These are phyloP conservation scores for Pogona vitticeps DNA, from an alignment of 2,113 vertebrate genomes.

Conservation along the genomic window DNA sequence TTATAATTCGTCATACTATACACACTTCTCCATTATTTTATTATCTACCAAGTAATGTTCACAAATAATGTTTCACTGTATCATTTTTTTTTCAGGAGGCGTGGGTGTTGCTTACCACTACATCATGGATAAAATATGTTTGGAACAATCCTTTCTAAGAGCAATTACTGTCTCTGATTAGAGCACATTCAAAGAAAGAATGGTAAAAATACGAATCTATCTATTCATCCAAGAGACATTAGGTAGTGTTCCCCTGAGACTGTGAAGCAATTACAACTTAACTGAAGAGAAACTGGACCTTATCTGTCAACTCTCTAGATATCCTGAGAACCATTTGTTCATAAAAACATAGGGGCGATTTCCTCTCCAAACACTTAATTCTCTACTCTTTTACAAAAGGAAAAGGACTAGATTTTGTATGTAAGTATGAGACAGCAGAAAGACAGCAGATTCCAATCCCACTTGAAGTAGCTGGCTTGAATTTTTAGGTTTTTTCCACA, in stretches of 20 bases:
- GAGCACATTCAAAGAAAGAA: background rate
- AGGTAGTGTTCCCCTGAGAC: conserved; percentile 7
- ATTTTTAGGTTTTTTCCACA: conserved; percentile 22
- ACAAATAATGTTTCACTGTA: background rate
- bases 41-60: background rate
- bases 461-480: background rate
- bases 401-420: background rate
- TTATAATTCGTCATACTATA: background rate
- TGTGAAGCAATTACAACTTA: background rate
- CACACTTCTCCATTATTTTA: background rate
- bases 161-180: conserved; percentile 28
- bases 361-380: background rate
- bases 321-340: conserved; percentile 42
- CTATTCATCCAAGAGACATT: background rate
- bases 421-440: conserved; percentile 22
- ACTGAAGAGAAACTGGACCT: conserved; percentile 34
- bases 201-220: accelerated
- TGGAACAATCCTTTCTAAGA: conserved; percentile 37
- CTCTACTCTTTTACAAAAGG: conserved; percentile 36
- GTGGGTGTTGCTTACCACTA: background rate
- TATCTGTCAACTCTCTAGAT: conserved; percentile 1
- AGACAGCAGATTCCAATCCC: conserved; percentile 30
- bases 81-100: background rate
- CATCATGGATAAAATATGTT: conserved; percentile 27
- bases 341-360: background rate